Conservation (phyloP, 2,113 vertebrate species). For the Barbus barbus region DNA sequence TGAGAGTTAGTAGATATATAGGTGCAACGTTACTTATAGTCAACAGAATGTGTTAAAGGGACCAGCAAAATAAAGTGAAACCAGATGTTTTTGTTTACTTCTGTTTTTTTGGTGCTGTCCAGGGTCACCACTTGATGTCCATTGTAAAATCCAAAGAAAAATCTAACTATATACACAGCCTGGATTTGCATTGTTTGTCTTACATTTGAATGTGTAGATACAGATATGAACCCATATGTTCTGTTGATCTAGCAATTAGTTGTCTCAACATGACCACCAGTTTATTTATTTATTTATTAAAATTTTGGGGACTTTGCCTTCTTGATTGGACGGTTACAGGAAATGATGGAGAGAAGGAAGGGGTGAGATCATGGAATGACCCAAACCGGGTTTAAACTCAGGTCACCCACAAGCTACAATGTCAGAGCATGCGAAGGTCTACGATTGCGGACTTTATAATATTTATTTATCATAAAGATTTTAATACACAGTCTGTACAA, state of each 20-base stretch:
- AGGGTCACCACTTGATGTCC: neutral
- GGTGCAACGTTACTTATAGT: too few relatives aligned
- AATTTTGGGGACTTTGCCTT: neutral
- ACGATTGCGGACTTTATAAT: neutral
- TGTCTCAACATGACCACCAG: neutral
- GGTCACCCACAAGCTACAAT: slow-evolving; percentile 5
- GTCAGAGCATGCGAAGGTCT: neutral
- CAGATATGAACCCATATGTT: neutral
- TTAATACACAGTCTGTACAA: neutral
- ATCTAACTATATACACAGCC: neutral
- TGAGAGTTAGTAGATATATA: too few relatives aligned
- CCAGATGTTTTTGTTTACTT: neutral
- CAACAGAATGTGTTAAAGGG: too few relatives aligned
- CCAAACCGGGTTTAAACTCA: neutral
- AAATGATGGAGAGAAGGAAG: slow-evolving; percentile 1
- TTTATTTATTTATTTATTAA: slow-evolving; percentile 9
- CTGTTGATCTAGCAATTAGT: slow-evolving; percentile 4
- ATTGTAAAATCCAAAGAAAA: neutral
- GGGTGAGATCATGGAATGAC: neutral
- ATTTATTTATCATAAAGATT: neutral
- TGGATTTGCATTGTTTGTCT: too few relatives aligned
- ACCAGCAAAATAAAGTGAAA: too few relatives aligned
- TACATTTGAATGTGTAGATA: neutral
- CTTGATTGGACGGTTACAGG: neutral
- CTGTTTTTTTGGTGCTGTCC: neutral